Evolutionary conservation across 2,113 vertebrate species (phyloP).

Genomic region (Bombycilla garrulus): DNA sequence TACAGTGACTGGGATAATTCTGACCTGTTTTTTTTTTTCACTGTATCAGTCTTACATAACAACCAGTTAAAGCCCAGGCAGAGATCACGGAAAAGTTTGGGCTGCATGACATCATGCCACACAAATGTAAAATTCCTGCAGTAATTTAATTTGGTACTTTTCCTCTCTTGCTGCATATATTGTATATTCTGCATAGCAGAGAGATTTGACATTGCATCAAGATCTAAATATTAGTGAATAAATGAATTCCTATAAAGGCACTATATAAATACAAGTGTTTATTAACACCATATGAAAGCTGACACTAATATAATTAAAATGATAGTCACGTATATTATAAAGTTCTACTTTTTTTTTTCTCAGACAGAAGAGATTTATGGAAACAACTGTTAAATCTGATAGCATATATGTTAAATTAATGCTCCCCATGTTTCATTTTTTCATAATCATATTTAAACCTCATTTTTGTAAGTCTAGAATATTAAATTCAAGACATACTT

Average conservation of each 20-base stretch:
- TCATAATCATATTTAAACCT: constrained; percentile 26
- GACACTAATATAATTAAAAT: neutral
- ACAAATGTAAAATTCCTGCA: neutral
- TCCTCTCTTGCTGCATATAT: neutral
- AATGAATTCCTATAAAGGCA: neutral
- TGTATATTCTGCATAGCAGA: neutral
- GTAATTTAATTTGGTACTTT: neutral
- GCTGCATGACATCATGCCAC: neutral
- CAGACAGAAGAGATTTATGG: neutral
- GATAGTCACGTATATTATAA: neutral
- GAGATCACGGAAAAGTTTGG: neutral
- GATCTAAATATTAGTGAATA: neutral
- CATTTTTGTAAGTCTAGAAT: constrained; percentile 1
- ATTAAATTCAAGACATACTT: constrained; percentile 22
- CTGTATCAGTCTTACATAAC: neutral
- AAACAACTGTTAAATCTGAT: constrained; percentile 1
- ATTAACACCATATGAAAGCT: neutral
- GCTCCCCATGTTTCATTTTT: neutral
- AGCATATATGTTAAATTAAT: constrained; percentile 5
- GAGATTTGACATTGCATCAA: neutral
- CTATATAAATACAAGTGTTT: neutral
- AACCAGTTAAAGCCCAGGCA: neutral
- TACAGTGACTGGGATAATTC: neutral
- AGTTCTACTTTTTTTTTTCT: neutral
- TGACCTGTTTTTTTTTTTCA: neutral